Conservation (phyloP, 1,140 invertebrate genomes). For the Drosophila rufa region DNA sequence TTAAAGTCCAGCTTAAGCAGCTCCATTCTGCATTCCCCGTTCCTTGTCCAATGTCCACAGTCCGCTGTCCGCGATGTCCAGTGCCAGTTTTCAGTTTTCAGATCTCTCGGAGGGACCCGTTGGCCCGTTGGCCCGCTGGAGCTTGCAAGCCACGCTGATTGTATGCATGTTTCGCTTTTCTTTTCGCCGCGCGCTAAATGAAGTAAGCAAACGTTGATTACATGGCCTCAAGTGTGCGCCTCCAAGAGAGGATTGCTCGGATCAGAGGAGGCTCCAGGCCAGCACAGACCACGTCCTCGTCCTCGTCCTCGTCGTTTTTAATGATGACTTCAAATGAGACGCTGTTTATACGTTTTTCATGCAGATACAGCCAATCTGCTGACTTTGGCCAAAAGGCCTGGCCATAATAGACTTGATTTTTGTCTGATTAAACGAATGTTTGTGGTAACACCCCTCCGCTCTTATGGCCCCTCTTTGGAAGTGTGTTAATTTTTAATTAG, state of each 20-base stretch:
- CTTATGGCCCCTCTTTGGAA: conserved; percentile 1
- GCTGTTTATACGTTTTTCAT: conserved; percentile 63
- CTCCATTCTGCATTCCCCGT: conserved; percentile 55
- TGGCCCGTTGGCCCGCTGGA: not conserved
- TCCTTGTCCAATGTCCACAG: conserved; percentile 8
- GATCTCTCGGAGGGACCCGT: conserved; percentile 1
- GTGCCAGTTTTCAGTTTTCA: conserved; percentile 26
- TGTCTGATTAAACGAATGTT: conserved; percentile 78
- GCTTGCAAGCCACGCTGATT: conserved; percentile 62
- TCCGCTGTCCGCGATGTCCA: conserved; percentile 12
- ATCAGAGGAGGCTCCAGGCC: conserved; percentile 1
- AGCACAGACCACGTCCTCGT: conserved; percentile 38
- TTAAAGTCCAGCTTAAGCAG: conserved; percentile 50
- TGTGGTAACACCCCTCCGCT: conserved; percentile 27
- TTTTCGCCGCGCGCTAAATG: conserved; percentile 82
- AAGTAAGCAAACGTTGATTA: conserved; percentile 84
- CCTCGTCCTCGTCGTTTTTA: conserved; percentile 72
- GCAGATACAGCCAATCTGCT: conserved; percentile 69
- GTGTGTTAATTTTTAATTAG: conserved; percentile 84
- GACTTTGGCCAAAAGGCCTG: conserved; percentile 52
- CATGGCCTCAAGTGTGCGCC: conserved; percentile 82
- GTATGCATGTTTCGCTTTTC: conserved; percentile 83
- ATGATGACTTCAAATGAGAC: conserved; percentile 83
- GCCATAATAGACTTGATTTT: conserved; percentile 81
- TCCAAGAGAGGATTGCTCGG: conserved; percentile 37